A percentile compares a stretch with the other conserved stretches of the same genome.
phyloP scores from a whole-genome alignment of 1,140 invertebrate species.

The Drosophila micromelanica region DNA sequence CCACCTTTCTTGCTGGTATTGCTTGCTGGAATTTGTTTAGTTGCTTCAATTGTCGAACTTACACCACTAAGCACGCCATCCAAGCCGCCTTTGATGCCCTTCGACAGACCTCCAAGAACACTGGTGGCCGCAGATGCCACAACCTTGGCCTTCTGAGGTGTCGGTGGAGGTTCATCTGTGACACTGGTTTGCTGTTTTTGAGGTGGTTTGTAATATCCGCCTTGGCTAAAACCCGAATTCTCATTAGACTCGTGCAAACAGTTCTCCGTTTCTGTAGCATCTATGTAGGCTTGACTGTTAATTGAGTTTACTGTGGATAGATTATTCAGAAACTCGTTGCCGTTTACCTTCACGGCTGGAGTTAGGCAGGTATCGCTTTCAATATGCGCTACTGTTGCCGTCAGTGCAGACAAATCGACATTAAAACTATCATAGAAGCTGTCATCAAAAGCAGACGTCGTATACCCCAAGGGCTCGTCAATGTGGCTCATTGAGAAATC shows the following conservation, averaged over 20 bases:
- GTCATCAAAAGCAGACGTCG: constrained; percentile 61
- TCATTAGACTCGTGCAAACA: constrained; percentile 21
- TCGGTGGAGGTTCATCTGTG: neutral
- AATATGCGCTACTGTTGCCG: constrained; percentile 45
- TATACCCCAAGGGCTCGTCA: neutral
- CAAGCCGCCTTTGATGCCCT: constrained; percentile 73
- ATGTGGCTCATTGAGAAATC: neutral
- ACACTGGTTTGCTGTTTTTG: constrained; percentile 8
- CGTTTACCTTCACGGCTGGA: constrained; percentile 7
- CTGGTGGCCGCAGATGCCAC: constrained; percentile 52
- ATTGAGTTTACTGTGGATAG: neutral
- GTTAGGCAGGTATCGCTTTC: constrained; percentile 18
- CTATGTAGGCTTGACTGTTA: neutral
- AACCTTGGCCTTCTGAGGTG: constrained; percentile 34
- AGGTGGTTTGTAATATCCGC: constrained; percentile 51
- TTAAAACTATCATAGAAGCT: constrained; percentile 79
- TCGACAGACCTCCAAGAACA: constrained; percentile 71
- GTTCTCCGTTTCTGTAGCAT: constrained; percentile 1
- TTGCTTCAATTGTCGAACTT: constrained; percentile 36
- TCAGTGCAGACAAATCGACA: constrained; percentile 68
- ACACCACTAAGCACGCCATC: constrained; percentile 72
- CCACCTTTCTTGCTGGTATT: constrained; percentile 51
- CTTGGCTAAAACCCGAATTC: constrained; percentile 7
- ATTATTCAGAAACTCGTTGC: neutral
- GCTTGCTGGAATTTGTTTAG: constrained; percentile 11